phyloP scores from a whole-genome alignment of 1,140 invertebrate genomes.

The Solenopsis fugax region DNA sequence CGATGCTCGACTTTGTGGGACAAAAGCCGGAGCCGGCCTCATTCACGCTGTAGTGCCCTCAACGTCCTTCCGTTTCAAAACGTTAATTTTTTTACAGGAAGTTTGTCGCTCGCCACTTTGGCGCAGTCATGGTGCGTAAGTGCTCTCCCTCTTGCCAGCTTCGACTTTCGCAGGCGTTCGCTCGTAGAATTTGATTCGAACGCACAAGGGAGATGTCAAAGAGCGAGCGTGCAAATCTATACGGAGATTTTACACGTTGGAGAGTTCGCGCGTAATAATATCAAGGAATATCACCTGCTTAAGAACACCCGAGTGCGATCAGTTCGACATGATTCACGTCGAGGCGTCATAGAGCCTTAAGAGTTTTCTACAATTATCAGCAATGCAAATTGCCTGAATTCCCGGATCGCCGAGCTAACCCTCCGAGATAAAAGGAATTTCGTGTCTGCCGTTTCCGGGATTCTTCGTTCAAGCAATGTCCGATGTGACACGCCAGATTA shows the following conservation, averaged over 20 bases:
- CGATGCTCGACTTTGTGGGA: conserved; percentile 52
- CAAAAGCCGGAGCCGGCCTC: conserved; percentile 57
- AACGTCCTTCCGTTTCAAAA: conserved; percentile 68
- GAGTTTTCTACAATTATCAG: conserved; percentile 52
- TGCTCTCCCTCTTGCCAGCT: conserved; percentile 32
- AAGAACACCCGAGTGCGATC: not conserved
- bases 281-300: conserved; percentile 4
- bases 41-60: conserved; percentile 60
- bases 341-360: conserved; percentile 19
- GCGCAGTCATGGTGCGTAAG: conserved; percentile 62
- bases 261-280: conserved; percentile 26
- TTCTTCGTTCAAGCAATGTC: conserved; percentile 52
- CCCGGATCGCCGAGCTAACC: conserved; percentile 34
- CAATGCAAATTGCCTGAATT: conserved; percentile 59
- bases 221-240: not conserved
- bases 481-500: conserved; percentile 57
- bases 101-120: conserved; percentile 59
- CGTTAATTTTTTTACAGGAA: conserved; percentile 63
- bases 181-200: conserved; percentile 35
- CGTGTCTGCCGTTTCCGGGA: conserved; percentile 57
- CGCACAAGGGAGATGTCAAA: conserved; percentile 17
- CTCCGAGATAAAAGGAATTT: conserved; percentile 55
- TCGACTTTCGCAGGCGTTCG: conserved; percentile 4
- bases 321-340: conserved; percentile 9
- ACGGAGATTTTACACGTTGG: conserved; percentile 24